Conservation (phyloP, 2,113 vertebrate genomes). For the Hippopotamus amphibius region DNA sequence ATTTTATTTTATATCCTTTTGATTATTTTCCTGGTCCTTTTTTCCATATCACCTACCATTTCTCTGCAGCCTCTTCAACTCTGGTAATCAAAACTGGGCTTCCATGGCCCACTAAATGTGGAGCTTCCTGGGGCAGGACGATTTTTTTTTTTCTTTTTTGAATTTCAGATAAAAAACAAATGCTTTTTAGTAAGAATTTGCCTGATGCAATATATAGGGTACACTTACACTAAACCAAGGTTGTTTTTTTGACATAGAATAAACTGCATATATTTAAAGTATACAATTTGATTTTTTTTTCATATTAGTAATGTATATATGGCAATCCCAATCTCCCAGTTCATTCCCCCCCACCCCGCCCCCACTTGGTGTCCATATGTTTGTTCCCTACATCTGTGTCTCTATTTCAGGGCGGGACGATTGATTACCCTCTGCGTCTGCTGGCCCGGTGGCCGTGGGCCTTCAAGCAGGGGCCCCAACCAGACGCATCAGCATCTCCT, state of each 20-base stretch:
- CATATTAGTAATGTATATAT: no score
- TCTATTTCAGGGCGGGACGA: no score
- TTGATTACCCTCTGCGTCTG: accelerated
- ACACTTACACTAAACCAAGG: not conserved
- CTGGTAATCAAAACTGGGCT: not conserved
- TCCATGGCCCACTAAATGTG: accelerated
- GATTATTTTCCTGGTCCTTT: not conserved
- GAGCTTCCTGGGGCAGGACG: no score
- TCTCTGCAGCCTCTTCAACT: not conserved
- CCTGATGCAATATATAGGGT: not conserved
- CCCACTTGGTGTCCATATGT: no score
- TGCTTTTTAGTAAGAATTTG: not conserved
- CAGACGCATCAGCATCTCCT: not conserved
- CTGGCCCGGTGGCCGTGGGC: accelerated
- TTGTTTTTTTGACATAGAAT: not conserved
- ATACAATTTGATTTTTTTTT: no score
- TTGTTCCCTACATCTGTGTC: no score
- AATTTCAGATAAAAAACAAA: not conserved
- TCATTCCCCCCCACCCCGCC: no score
- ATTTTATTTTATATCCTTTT: not conserved
- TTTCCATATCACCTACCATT: not conserved
- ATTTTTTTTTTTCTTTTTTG: not conserved
- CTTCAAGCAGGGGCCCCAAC: not conserved
- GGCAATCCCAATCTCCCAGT: no score
- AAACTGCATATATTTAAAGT: no score